Base-by-base conservation (phyloP, 1,140 invertebrate species). In the Agrypnia vestita region DNA sequence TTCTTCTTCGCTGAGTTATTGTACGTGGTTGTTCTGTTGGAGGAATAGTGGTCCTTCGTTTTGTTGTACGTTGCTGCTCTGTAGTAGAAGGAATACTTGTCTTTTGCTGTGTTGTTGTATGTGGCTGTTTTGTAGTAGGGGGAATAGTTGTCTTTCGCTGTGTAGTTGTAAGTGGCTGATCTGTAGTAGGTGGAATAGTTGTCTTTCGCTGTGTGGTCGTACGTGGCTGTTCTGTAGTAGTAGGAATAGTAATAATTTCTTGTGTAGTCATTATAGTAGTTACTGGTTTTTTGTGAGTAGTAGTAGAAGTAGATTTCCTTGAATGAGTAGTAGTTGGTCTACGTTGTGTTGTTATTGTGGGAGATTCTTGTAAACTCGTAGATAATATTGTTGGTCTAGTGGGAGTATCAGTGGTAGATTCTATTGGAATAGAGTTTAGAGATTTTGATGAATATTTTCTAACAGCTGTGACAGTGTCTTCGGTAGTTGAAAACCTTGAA, bases 51-150 rank as follows among this genome's bases (percentile, higher is more conserved):
- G 79, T 21, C 25, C 77, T 82, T 0, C 83, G 80, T 35, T 84
- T 84, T 46, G 79, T 81, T 43, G 46, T 67, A 71, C 56, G 44
- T 80, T 69, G 80, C 82, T 72, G 83, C 85, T 84, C 73, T 84
- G 35, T 82, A 76, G 86, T 85, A 11, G 87, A 88, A 7, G 87
- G 88, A 21, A 87, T 87, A 81, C 88, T 88, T 61, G 85, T 83
- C 72, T 85, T 83, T 61, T 84, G 71, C 78, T 86, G 87, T 72
- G 81, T 35, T 3, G 25, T 83, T 71, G 56, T 67, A 71, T 56
- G 44, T 80, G 69, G 80, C 82, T 72, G 83, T 85, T 84, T 71
- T 84, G 35, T 82, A 75, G 86, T 85, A 11, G 87, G 88, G 4
- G 87, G 88, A 21, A 87, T 87, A 81, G 88, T 88, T 61, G 85